Conservation (phyloP, 2,888 invertebrate species). For the Andricus curvator region DNA sequence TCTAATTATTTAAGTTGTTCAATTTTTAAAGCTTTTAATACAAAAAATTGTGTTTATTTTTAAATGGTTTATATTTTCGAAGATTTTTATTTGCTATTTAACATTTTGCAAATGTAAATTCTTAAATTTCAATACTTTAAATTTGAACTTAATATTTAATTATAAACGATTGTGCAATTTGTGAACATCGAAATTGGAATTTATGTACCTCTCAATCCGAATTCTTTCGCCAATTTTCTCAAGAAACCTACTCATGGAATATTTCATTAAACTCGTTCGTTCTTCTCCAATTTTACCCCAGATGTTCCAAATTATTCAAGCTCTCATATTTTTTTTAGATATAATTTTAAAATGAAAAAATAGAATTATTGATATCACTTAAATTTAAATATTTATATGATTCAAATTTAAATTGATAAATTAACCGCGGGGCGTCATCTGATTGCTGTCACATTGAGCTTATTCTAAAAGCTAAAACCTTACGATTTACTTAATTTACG, state of each 20-base stretch:
- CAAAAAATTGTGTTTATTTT: no score
- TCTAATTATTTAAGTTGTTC: no score
- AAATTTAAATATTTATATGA: conserved; percentile 26
- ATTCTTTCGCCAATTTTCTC: not conserved
- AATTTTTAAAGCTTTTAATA: no score
- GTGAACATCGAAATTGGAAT: not conserved
- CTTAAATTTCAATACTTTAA: no score
- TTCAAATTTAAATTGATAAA: conserved; percentile 46
- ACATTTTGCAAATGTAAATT: no score
- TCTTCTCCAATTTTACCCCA: not conserved
- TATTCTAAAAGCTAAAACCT: conserved; percentile 68
- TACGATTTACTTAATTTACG: conserved; percentile 59
- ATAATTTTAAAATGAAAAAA: not conserved
- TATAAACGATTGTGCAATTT: no score
- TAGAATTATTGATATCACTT: not conserved
- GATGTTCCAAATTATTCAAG: not conserved
- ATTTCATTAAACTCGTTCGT: not conserved
- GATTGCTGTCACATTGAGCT: conserved; percentile 77
- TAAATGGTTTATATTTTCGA: no score
- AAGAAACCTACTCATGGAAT: not conserved
- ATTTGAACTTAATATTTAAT: no score
- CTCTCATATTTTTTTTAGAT: not conserved
- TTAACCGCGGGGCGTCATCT: conserved; percentile 66
- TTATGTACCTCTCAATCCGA: not conserved
- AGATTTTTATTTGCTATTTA: no score